A percentile compares a stretch with the other conserved stretches of the same genome.
phyloP scores from a whole-genome alignment of 2,113 vertebrate genomes.

The Prionailurus viverrinus region DNA sequence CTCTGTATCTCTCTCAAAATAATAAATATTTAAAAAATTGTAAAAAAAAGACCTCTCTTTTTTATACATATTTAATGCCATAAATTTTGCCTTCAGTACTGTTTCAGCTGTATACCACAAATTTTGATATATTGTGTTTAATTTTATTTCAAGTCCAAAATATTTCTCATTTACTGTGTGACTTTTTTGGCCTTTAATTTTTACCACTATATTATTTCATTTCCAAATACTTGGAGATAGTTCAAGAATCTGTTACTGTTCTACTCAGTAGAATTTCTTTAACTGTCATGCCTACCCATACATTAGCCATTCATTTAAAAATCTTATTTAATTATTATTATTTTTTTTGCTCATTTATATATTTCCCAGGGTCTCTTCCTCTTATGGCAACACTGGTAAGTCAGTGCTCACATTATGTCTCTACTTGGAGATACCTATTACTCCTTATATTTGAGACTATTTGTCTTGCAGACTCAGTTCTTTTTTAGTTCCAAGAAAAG shows the following conservation, averaged over 20 bases:
- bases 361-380: not conserved
- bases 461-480: not conserved
- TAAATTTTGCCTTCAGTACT: not conserved
- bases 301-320: not conserved
- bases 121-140: not conserved
- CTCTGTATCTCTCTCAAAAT: too few relatives aligned
- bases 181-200: not conserved
- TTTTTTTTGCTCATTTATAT: not conserved
- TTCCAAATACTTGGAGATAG: not conserved
- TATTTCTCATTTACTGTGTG: not conserved
- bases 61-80: not conserved
- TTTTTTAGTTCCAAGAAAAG: not conserved
- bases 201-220: not conserved
- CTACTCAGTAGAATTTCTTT: not conserved
- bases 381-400: not conserved
- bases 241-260: not conserved
- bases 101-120: not conserved
- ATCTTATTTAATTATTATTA: not conserved
- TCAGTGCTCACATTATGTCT: not conserved
- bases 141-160: not conserved
- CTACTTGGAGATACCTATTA: not conserved
- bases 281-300: not conserved
- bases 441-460: not conserved
- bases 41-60: not conserved
- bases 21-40: too few relatives aligned